Evolutionary conservation across 2,797 vertebrate species (phyloP), one percentile per base, ranked within the genome.

Genomic region (Sebastes iracundus): DNA sequence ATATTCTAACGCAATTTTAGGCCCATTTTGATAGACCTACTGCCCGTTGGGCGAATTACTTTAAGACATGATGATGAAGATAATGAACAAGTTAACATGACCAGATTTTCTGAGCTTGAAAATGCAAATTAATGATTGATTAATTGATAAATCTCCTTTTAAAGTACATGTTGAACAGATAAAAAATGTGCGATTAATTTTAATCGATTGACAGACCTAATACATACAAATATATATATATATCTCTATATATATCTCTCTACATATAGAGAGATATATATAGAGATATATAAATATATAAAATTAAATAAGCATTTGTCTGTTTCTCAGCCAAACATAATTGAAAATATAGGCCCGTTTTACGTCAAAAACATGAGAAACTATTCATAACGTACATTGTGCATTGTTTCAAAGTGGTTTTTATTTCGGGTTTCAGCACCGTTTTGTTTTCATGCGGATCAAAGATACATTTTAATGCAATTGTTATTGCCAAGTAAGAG

Each of bases 61-160:
- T 3, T 32, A 12, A 71, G 56, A 84, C 55, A 33, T 46, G 6
- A 46, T 75, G 38, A 60, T 53, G 22, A 58, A 38, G 53, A 62
- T 60, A 56, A 67, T 46, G 18, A 3, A 30, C 27, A 38, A n/a
- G n/a, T 25, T 35, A 72, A 75, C 58, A 72, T 70, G 23, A 55
- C 9, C 25, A 33, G 75, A 4, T 53, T 13, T 7, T 52, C 9
- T 42, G 12, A 72, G 7, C 18, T 68, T 20, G 28, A 68, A 46
- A 81, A 59, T n/a, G 2, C 9, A 74, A 61, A 87, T 79, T 74
- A 72, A 42, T 28, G n/a, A 46, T 46, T 46, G 6, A 38, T 38
- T 38, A 38, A 14, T 38, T 38, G 35, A 38, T 38, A 38, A 38
- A 38, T 38, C 13, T 38, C 35, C 0, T 38, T 14, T 38, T 38